phyloP scores from a whole-genome alignment of 1,140 invertebrate genomes.

The Drosophila melanica region DNA sequence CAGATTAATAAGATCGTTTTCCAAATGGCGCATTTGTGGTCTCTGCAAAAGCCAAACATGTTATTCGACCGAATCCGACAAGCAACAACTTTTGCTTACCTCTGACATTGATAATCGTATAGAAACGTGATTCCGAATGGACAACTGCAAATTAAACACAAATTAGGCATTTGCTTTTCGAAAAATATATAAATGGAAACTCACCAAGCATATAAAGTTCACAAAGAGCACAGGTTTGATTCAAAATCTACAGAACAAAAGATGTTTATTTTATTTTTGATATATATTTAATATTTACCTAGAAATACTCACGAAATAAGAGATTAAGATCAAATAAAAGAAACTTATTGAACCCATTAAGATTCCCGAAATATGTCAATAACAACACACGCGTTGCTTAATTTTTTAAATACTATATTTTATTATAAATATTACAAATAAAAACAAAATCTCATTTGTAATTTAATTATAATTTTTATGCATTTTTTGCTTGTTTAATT shows the following conservation, averaged over 20 bases:
- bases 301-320: slow-evolving; percentile 7
- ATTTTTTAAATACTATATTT: slow-evolving; percentile 83
- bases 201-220: not conserved
- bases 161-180: not conserved
- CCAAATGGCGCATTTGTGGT: slow-evolving; percentile 53
- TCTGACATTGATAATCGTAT: slow-evolving; percentile 15
- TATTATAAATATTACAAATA: slow-evolving; percentile 84
- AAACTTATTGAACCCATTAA: not conserved
- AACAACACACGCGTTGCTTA: slow-evolving; percentile 10
- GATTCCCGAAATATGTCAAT: not conserved
- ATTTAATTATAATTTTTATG: slow-evolving; percentile 79
- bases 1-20: slow-evolving; percentile 84
- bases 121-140: not conserved
- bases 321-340: not conserved
- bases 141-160: slow-evolving; percentile 10
- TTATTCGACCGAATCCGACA: slow-evolving; percentile 37
- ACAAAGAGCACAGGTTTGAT: not conserved
- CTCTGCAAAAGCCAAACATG: slow-evolving; percentile 45
- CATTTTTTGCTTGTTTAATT: slow-evolving; percentile 26
- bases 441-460: slow-evolving; percentile 84
- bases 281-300: not conserved
- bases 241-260: slow-evolving; percentile 24
- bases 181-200: not conserved
- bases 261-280: not conserved
- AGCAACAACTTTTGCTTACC: slow-evolving; percentile 34